These are phyloP conservation scores for Eutrigla gurnardus DNA, from an alignment of 2,797 vertebrate genomes.

Conservation along the genomic window DNA sequence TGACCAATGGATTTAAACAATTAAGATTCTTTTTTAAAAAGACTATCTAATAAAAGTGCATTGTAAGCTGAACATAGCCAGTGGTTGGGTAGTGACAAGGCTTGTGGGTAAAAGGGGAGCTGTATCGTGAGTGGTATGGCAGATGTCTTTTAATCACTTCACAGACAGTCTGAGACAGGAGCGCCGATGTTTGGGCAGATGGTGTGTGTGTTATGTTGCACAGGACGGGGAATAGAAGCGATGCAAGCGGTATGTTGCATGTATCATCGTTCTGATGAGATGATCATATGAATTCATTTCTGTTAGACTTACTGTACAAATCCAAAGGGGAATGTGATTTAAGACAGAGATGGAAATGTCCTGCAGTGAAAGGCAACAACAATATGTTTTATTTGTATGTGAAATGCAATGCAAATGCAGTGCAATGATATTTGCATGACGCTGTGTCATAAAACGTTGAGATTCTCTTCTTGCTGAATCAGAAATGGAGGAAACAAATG, in stretches of 20 bases:
- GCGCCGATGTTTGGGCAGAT: slow-evolving; percentile 46
- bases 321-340: background rate
- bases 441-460: too few relatives aligned
- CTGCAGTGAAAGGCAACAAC: background rate
- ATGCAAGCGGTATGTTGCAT: background rate
- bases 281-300: background rate
- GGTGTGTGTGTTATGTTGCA: slow-evolving; percentile 34
- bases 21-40: slow-evolving; percentile 36
- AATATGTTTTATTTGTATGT: too few relatives aligned
- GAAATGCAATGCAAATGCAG: too few relatives aligned
- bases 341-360: background rate
- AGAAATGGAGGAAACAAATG: too few relatives aligned
- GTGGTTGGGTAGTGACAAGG: slow-evolving; percentile 25
- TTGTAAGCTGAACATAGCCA: slow-evolving; percentile 42
- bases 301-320: background rate
- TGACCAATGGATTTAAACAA: slow-evolving; percentile 46
- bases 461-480: too few relatives aligned
- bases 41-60: slow-evolving; percentile 47
- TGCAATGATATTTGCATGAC: too few relatives aligned
- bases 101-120: slow-evolving; percentile 48
- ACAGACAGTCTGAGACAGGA: slow-evolving; percentile 37
- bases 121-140: slow-evolving; percentile 59
- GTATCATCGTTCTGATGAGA: background rate
- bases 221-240: slow-evolving; percentile 18
- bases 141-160: slow-evolving; percentile 68